These are phyloP conservation scores for Bombus confusus DNA, from an alignment of 1,140 invertebrate genomes.

Conservation along the genomic window DNA sequence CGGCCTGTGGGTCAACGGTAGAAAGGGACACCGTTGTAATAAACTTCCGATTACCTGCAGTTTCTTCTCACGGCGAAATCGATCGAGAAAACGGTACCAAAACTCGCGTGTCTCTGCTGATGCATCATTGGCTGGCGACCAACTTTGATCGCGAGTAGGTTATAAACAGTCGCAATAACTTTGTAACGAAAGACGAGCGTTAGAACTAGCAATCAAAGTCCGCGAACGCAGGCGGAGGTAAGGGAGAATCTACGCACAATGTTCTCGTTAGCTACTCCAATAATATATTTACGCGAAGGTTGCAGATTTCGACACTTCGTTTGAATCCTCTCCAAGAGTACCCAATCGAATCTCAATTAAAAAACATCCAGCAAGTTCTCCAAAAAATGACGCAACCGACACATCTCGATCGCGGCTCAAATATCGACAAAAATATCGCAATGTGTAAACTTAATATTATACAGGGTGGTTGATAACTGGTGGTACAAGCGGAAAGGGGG, in stretches of 20 bases:
- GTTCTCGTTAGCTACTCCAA: background rate
- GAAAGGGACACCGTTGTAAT: conserved; percentile 38
- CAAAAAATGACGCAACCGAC: background rate
- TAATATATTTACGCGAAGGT: conserved; percentile 39
- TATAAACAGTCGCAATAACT: conserved; percentile 5
- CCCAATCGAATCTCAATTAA: background rate
- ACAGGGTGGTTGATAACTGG: too few species aligned
- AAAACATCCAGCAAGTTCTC: background rate
- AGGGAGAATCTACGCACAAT: conserved; percentile 1
- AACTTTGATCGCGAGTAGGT: conserved; percentile 27
- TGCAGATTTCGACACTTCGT: background rate
- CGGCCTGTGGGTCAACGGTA: conserved; percentile 4
- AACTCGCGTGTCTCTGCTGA: background rate
- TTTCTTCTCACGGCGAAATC: conserved; percentile 33
- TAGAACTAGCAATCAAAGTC: too few species aligned
- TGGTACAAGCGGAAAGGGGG: too few species aligned
- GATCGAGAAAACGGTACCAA: conserved; percentile 17
- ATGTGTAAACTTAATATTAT: too few species aligned
- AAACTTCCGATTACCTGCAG: conserved; percentile 55
- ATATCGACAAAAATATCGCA: too few species aligned
- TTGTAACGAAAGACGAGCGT: background rate
- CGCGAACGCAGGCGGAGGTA: background rate
- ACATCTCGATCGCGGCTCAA: too few species aligned
- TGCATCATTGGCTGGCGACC: conserved; percentile 33
- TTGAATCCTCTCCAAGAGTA: conserved; percentile 31